Evolutionary conservation across 2,888 invertebrate species (phyloP).

Genomic region (Incurvaria masculella): DNA sequence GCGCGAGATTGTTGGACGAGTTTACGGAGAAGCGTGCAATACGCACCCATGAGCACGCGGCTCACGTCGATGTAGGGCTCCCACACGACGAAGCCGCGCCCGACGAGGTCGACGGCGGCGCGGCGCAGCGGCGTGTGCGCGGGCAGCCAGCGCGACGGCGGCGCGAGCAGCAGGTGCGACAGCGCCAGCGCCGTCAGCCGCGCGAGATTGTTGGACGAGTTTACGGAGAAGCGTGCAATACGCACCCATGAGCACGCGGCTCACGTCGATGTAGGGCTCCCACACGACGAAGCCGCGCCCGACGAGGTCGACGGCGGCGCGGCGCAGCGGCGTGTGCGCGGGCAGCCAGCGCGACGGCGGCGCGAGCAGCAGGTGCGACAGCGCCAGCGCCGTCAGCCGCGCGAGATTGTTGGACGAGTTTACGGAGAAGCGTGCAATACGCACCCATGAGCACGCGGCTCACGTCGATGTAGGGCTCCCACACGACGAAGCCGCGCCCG

Average conservation of each 20-base stretch:
- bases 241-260: conserved; percentile 40
- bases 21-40: conserved; percentile 45
- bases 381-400: conserved; percentile 88
- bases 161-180: conserved; percentile 82
- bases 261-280: conserved; percentile 80
- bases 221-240: conserved; percentile 43
- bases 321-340: conserved; percentile 85
- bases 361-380: conserved; percentile 83
- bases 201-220: conserved; percentile 79
- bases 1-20: conserved; percentile 80
- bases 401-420: conserved; percentile 80
- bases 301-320: conserved; percentile 96
- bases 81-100: conserved; percentile 98
- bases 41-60: conserved; percentile 37
- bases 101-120: conserved; percentile 96
- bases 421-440: conserved; percentile 41
- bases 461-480: conserved; percentile 84
- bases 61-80: conserved; percentile 75
- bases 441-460: conserved; percentile 42
- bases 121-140: conserved; percentile 90
- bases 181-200: conserved; percentile 92
- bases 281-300: conserved; percentile 98
- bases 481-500: conserved; percentile 96
- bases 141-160: conserved; percentile 92
- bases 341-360: conserved; percentile 95